A percentile compares a stretch with the other conserved stretches of the same genome.
These are phyloP conservation scores for Botia kubotai DNA, from an alignment of 2,797 vertebrate genomes.

Conservation along the genomic window DNA sequence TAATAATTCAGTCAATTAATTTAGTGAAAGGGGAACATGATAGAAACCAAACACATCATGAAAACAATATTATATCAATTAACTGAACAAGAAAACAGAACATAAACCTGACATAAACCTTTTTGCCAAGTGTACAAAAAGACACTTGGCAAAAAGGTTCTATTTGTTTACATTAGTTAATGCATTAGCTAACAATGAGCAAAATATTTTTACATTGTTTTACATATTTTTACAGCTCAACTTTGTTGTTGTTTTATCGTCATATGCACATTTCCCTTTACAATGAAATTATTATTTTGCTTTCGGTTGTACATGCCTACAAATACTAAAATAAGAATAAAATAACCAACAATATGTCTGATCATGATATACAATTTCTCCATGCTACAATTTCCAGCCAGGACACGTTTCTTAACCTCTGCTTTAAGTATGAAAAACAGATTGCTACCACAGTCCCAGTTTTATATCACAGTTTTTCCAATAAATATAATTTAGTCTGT, in stretches of 20 bases:
- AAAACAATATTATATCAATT: no score
- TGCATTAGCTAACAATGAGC: neutral
- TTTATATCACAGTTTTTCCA: neutral
- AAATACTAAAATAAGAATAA: neutral
- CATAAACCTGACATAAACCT: no score
- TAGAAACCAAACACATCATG: no score
- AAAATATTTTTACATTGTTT: no score
- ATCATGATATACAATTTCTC: neutral
- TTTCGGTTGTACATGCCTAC: neutral
- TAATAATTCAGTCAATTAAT: no score
- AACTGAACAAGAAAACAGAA: no score
- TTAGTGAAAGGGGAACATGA: no score
- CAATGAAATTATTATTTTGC: neutral
- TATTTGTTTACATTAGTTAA: neutral
- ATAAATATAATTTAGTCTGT: neutral
- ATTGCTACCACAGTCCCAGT: neutral
- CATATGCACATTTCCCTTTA: no score
- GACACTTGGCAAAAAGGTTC: no score
- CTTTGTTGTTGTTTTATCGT: no score
- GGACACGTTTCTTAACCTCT: neutral
- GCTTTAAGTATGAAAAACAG: conserved; percentile 19
- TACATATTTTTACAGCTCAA: no score
- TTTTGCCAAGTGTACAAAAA: no score
- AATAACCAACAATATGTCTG: neutral
- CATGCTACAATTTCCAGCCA: neutral